Evolutionary conservation across 2,797 vertebrate genomes (phyloP).

Genomic region (Dryobates pubescens): DNA sequence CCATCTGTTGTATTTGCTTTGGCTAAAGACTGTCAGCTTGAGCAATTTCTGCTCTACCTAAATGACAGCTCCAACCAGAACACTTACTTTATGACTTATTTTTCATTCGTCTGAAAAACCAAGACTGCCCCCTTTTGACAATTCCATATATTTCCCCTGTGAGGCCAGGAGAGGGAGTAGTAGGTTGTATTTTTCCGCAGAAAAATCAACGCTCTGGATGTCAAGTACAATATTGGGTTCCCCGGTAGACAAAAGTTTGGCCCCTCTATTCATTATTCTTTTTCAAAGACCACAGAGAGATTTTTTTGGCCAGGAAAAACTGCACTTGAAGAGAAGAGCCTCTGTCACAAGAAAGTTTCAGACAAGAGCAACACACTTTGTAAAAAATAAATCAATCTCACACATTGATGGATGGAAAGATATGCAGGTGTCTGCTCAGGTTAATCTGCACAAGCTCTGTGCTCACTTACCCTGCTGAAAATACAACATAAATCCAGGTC

Average conservation of each 20-base stretch:
- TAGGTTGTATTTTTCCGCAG: constrained; percentile 38
- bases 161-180: constrained; percentile 64
- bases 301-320: not conserved
- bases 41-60: constrained; percentile 2
- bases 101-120: constrained; percentile 71
- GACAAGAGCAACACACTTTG: not conserved
- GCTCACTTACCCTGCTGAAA: not conserved
- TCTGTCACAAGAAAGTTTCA: not conserved
- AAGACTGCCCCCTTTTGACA: constrained; percentile 81
- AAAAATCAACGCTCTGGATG: not conserved
- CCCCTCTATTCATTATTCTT: not conserved
- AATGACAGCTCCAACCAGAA: not conserved
- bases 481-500: not conserved
- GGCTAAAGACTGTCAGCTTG: not conserved
- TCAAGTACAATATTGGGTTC: not conserved
- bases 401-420: not conserved
- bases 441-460: not conserved
- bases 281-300: not conserved
- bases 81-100: not conserved
- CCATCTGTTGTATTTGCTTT: constrained; percentile 29
- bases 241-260: not conserved
- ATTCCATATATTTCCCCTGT: constrained; percentile 58
- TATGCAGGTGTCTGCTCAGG: not conserved
- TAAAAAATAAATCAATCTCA: not conserved
- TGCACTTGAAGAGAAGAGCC: not conserved